These are phyloP conservation scores for Phragmatobia fuliginosa DNA, from an alignment of 2,888 invertebrate species.

Conservation along the genomic window DNA sequence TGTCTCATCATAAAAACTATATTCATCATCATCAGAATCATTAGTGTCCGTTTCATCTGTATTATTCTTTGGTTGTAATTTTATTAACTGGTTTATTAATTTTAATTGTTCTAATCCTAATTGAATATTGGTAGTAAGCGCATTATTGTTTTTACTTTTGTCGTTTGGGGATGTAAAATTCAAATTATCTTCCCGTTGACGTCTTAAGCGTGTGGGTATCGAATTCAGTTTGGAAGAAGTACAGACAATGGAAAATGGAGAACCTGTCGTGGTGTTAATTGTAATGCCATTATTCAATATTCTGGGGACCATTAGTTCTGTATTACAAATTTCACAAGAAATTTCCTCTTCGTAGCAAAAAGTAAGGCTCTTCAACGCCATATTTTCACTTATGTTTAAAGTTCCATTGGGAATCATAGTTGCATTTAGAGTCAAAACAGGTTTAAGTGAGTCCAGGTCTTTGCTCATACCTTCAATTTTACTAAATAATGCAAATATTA, in stretches of 20 bases:
- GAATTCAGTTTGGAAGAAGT: slow-evolving; percentile 6
- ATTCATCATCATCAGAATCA: slow-evolving; percentile 50
- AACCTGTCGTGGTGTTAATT: slow-evolving; percentile 19
- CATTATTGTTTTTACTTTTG: slow-evolving; percentile 40
- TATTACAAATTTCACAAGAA: slow-evolving; percentile 68
- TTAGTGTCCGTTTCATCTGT: slow-evolving; percentile 17
- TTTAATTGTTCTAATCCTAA: slow-evolving; percentile 55
- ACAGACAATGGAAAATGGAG: slow-evolving; percentile 21
- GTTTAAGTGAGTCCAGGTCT: slow-evolving; percentile 85
- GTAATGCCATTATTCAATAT: slow-evolving; percentile 31
- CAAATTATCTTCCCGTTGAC: slow-evolving; percentile 25
- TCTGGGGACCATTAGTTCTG: slow-evolving; percentile 44
- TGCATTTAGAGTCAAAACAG: slow-evolving; percentile 70
- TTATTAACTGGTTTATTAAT: slow-evolving; percentile 55
- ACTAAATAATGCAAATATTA: slow-evolving; percentile 96
- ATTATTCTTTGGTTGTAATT: slow-evolving; percentile 19
- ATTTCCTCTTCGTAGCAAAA: slow-evolving; percentile 67
- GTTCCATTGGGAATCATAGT: slow-evolving; percentile 55
- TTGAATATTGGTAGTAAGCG: slow-evolving; percentile 43
- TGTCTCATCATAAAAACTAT: slow-evolving; percentile 48
- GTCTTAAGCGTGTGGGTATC: slow-evolving; percentile 26
- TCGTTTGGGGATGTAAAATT: background rate
- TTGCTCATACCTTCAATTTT: slow-evolving; percentile 93
- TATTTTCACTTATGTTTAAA: slow-evolving; percentile 57
- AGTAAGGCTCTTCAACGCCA: slow-evolving; percentile 52